Percentiles rank a stretch among this genome's conserved stretches.
phyloP scores from a whole-genome alignment of 2,888 invertebrate genomes.

The Cheilosia vulpina region DNA sequence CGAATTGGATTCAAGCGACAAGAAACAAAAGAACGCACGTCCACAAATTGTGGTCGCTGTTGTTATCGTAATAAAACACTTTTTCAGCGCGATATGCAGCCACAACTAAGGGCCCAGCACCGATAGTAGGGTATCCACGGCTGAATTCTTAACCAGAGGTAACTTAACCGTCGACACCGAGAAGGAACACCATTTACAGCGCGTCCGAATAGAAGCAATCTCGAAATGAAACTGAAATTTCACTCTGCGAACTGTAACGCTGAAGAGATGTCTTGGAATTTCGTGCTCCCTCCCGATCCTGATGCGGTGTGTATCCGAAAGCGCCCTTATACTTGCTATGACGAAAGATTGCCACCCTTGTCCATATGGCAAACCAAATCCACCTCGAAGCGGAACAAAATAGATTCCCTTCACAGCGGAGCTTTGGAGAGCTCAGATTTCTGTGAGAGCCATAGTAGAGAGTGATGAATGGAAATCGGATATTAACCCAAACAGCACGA shows the following conservation, averaged over 20 bases:
- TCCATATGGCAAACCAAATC: constrained; percentile 21
- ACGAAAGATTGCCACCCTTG: constrained; percentile 35
- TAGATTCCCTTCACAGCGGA: constrained; percentile 40
- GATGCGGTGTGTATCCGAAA: constrained; percentile 68
- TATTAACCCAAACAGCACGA: neutral
- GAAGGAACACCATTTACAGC: constrained; percentile 24
- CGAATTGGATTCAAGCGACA: neutral
- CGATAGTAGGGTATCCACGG: constrained; percentile 60
- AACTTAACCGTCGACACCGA: constrained; percentile 28
- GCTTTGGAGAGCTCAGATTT: constrained; percentile 31
- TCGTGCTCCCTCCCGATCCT: constrained; percentile 32
- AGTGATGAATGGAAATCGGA: constrained; percentile 21
- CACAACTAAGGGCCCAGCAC: constrained; percentile 56
- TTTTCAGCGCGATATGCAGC: constrained; percentile 57
- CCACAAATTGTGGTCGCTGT: constrained; percentile 45
- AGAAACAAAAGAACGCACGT: constrained; percentile 10
- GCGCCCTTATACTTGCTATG: constrained; percentile 53
- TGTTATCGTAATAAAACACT: constrained; percentile 62
- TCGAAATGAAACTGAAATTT: constrained; percentile 74
- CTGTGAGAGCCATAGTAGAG: constrained; percentile 19
- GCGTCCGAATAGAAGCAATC: constrained; percentile 74
- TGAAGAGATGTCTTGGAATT: constrained; percentile 36
- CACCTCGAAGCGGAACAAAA: constrained; percentile 30
- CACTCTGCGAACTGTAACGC: constrained; percentile 5
- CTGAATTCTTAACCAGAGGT: constrained; percentile 18